phyloP scores from a whole-genome alignment of 2,888 invertebrate species.

The Muschampia plurimacula region DNA sequence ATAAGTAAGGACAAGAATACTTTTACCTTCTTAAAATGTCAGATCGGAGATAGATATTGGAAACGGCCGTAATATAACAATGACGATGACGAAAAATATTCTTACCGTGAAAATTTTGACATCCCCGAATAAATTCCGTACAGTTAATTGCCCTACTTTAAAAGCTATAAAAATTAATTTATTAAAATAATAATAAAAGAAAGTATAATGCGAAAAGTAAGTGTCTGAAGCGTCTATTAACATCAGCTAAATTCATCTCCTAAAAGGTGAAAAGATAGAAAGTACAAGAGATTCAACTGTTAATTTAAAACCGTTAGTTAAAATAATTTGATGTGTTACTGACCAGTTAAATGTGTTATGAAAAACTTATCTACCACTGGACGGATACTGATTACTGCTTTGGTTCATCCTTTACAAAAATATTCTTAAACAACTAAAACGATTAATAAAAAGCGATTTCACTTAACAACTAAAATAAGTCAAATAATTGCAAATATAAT shows the following conservation, averaged over 20 bases:
- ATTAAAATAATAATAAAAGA: too few relatives aligned
- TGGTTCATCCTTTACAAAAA: slow-evolving; percentile 68
- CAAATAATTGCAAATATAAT: slow-evolving; percentile 2
- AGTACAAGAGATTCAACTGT: neutral
- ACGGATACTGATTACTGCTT: slow-evolving; percentile 86
- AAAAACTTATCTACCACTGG: slow-evolving; percentile 79
- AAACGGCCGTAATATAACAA: neutral
- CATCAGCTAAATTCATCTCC: too few relatives aligned
- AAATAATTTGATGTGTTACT: slow-evolving; percentile 25
- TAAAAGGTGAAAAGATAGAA: too few relatives aligned
- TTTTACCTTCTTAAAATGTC: too few relatives aligned
- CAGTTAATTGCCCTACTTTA: too few relatives aligned
- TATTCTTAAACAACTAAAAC: slow-evolving; percentile 25
- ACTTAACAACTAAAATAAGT: slow-evolving; percentile 9
- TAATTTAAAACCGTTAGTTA: neutral
- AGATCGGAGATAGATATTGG: too few relatives aligned
- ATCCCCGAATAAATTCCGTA: too few relatives aligned
- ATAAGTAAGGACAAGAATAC: too few relatives aligned
- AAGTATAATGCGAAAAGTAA: too few relatives aligned
- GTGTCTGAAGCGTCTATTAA: too few relatives aligned
- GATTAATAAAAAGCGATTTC: slow-evolving; percentile 7
- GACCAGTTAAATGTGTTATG: slow-evolving; percentile 45
- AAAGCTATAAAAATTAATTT: too few relatives aligned
- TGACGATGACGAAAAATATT: slow-evolving; percentile 19
- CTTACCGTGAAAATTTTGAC: slow-evolving; percentile 1